Percentiles rank a stretch among this genome's conserved stretches.
phyloP scores from a whole-genome alignment of 1,140 invertebrate species.

The Saccostrea cuccullata region DNA sequence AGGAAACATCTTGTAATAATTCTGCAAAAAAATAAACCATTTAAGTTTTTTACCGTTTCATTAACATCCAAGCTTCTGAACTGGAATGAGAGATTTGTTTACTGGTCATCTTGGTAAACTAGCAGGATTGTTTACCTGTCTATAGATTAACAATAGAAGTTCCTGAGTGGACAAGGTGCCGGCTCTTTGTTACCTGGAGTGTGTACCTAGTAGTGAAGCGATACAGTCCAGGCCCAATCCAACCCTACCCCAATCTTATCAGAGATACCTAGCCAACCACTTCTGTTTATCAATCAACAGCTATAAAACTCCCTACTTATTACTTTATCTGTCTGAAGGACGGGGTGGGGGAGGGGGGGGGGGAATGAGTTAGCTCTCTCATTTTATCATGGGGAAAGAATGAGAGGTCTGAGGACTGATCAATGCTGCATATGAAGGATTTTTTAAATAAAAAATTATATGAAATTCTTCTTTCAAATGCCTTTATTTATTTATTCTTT shows the following conservation, averaged over 20 bases:
- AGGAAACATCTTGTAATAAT: neutral
- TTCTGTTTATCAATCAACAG: constrained; percentile 22
- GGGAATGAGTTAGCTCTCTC: too few species aligned
- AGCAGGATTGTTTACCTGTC: neutral
- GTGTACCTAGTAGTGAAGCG: neutral
- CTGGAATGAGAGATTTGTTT: constrained; percentile 22
- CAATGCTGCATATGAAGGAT: too few species aligned
- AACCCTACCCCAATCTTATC: neutral
- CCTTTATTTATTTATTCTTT: too few species aligned
- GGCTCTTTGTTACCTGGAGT: neutral
- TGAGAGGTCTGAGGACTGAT: too few species aligned
- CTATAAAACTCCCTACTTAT: constrained; percentile 1
- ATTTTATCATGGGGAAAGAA: too few species aligned
- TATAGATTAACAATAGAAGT: neutral
- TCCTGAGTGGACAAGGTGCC: constrained; percentile 6
- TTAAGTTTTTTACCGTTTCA: neutral
- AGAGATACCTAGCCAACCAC: constrained; percentile 19
- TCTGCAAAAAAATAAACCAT: neutral
- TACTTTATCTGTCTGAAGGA: neutral
- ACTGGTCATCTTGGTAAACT: neutral
- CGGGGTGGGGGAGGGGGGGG: too few species aligned
- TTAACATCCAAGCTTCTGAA: neutral
- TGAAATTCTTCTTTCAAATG: too few species aligned
- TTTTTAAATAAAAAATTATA: too few species aligned
- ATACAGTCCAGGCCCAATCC: too few species aligned